A percentile compares a stretch with the other conserved stretches of the same genome.
phyloP scores from a whole-genome alignment of 2,113 vertebrate species.

The Elgaria multicarinata region DNA sequence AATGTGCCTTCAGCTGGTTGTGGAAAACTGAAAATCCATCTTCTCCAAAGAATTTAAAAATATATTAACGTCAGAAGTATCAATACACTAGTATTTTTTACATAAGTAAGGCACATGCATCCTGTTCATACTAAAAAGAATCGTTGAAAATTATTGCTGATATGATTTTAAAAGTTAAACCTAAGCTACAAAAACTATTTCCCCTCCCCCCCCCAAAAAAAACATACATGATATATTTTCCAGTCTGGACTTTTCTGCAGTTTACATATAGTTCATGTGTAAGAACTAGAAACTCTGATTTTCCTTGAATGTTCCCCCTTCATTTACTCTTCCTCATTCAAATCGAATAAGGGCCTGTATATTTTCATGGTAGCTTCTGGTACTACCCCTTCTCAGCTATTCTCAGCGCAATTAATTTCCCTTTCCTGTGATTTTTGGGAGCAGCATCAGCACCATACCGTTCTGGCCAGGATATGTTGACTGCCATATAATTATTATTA shows the following conservation, averaged over 20 bases:
- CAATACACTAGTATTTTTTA: constrained; percentile 57
- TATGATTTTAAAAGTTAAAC: constrained; percentile 53
- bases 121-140: constrained; percentile 56
- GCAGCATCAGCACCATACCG: background rate
- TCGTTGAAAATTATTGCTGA: constrained; percentile 59
- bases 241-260: constrained; percentile 36
- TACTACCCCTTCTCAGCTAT: background rate
- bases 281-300: constrained; percentile 10
- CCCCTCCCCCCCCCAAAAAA: no score
- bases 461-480: background rate
- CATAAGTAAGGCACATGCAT: constrained; percentile 44
- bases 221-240: constrained; percentile 25
- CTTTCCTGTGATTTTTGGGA: background rate
- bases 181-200: background rate
- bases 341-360: background rate
- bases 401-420: background rate
- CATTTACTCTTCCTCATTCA: background rate
- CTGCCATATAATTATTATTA: no score
- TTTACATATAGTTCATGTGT: constrained; percentile 43
- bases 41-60: constrained; percentile 57
- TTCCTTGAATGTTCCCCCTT: background rate
- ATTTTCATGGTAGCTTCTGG: background rate
- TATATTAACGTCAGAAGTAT: constrained; percentile 55
- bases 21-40: constrained; percentile 42
- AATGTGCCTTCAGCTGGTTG: constrained; percentile 45